Conservation (phyloP, 2,113 vertebrate species). For the Nibea albiflora region DNA sequence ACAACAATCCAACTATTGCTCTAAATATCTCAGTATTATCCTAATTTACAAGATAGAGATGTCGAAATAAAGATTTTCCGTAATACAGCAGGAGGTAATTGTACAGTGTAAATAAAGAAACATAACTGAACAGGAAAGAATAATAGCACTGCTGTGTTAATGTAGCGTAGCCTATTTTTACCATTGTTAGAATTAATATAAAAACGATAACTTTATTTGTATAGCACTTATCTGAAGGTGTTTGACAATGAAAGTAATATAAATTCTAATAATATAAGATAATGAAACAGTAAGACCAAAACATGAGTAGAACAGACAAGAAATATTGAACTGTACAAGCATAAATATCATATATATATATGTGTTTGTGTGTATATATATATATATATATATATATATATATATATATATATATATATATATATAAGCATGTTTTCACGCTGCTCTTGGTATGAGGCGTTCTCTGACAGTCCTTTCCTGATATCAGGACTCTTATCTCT, state of each 20-base stretch:
- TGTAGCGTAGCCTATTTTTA: not conserved
- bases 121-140: too few species aligned
- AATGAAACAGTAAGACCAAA: not conserved
- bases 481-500: constrained; percentile 16
- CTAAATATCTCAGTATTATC: too few species aligned
- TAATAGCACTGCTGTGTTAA: not conserved
- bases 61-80: too few species aligned
- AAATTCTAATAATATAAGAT: not conserved
- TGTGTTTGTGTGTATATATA: too few species aligned
- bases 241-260: not conserved
- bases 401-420: too few species aligned
- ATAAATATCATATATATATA: not conserved
- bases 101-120: too few species aligned
- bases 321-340: not conserved
- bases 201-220: not conserved
- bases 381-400: not conserved
- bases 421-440: not conserved
- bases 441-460: not conserved
- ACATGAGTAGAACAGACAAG: not conserved
- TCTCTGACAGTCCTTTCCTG: not conserved
- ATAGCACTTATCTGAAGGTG: not conserved
- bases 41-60: too few species aligned
- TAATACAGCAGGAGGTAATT: too few species aligned
- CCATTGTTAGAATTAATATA: not conserved
- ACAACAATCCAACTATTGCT: not conserved